Conservation (phyloP, 2,888 invertebrate genomes). For the Empis livida region DNA sequence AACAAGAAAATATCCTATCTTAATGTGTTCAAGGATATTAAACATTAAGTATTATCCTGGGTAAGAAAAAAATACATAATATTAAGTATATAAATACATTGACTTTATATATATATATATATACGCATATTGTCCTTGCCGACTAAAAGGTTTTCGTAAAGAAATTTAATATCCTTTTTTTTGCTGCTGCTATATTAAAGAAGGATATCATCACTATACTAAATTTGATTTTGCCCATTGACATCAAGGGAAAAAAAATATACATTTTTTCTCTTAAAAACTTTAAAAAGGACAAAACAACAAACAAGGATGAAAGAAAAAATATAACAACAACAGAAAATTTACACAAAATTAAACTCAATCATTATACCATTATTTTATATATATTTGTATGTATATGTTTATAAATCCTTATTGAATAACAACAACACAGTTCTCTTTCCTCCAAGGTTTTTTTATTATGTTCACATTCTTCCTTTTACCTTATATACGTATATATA, state of each 20-base stretch:
- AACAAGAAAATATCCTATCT: not conserved
- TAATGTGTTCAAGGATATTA: conserved; percentile 5
- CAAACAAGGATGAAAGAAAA: too few species aligned
- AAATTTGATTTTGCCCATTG: too few species aligned
- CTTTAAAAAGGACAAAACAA: too few species aligned
- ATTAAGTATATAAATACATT: not conserved
- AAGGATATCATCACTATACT: not conserved
- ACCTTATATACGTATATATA: too few species aligned
- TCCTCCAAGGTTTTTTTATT: too few species aligned
- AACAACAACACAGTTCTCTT: not conserved
- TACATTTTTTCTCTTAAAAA: too few species aligned
- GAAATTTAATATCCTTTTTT: too few species aligned
- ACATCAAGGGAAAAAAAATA: too few species aligned
- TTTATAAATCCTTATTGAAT: not conserved
- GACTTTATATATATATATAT: not conserved
- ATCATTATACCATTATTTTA: conserved; percentile 2
- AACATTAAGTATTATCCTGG: not conserved
- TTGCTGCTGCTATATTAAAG: not conserved
- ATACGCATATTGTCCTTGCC: not conserved
- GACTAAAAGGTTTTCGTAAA: too few species aligned
- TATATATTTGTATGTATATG: not conserved
- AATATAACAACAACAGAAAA: not conserved
- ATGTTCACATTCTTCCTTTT: too few species aligned
- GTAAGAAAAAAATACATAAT: too few species aligned
- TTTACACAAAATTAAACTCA: conserved; percentile 5